Base-by-base conservation (phyloP, 2,888 invertebrate genomes). In the Nezara viridula region DNA sequence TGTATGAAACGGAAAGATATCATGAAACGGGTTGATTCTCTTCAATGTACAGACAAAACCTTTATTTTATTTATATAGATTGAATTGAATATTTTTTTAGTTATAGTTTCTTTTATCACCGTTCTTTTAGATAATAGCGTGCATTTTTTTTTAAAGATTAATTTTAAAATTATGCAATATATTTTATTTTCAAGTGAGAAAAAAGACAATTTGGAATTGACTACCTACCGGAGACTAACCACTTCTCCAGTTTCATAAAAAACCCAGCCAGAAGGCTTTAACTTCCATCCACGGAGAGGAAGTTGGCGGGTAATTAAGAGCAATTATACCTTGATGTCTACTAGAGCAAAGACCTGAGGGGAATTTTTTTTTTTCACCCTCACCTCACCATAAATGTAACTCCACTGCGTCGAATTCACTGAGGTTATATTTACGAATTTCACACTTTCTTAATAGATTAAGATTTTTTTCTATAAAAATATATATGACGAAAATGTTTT, bases 291-390 rank as follows among this genome's bases (percentile, higher is more conserved):
- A 44, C 1, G 44, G 44, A 44, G 44, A 81, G 44, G 81, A 44
- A 81, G n/a, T 81, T 81, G 81, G 14, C n/a, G 24, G 24, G 81
- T 81, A 81, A 81, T 81, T 81, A 81, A n/a, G 37, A 44, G 44
- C 81, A 81, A 81, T 81, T 81, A 77, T 44, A 21, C 44, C 40
- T 47, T 14, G 44, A 81, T 44, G 81, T 12, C 40, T 81, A 81
- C 81, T 81, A 47, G 81, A 81, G 81, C 81, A 81, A 81, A 81
- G 81, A 81, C 81, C 44, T 47, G 14, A 1, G 44, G 44, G 16
- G 32, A 32, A 27, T 60, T 60, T 60, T 60, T 19, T 37, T 73
- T 73, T 73, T 21, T 73, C 32, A 37, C 7, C 32, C 37, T 9
- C 16, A 37, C 3, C 32, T 7, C 21, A 73, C 19, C 37, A 73